Evolutionary conservation across 2,113 vertebrate species (phyloP).

Genomic region (Syrmaticus mikado): DNA sequence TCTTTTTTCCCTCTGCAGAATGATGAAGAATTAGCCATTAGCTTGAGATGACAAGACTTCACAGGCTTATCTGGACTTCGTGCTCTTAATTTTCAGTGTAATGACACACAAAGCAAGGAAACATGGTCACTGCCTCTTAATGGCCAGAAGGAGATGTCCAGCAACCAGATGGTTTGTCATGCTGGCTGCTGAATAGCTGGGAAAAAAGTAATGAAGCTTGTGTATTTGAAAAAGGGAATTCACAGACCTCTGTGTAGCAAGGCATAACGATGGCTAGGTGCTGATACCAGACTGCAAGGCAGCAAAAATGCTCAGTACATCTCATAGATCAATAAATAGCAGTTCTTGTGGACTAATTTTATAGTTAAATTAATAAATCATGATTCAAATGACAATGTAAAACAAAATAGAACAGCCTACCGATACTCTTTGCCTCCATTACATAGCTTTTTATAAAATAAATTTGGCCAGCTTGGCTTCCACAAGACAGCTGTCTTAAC

Average conservation of each 20-base stretch:
- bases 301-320: neutral
- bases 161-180: neutral
- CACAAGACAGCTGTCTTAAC: neutral
- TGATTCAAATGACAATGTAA: neutral
- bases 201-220: neutral
- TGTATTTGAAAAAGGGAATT: rapidly evolving
- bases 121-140: neutral
- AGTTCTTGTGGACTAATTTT: neutral
- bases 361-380: neutral
- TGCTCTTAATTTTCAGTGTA: neutral
- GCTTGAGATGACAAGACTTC: neutral
- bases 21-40: neutral
- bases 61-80: neutral
- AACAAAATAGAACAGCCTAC: neutral
- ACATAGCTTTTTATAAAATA: neutral
- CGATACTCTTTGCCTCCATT: neutral
- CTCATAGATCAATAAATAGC: neutral
- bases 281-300: neutral
- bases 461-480: neutral
- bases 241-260: neutral
- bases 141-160: neutral
- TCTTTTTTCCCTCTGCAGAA: neutral
- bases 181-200: neutral
- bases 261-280: neutral
- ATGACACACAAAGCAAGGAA: no score